These are phyloP conservation scores for Martes martes DNA, from an alignment of 2,113 vertebrate species.

Conservation along the genomic window DNA sequence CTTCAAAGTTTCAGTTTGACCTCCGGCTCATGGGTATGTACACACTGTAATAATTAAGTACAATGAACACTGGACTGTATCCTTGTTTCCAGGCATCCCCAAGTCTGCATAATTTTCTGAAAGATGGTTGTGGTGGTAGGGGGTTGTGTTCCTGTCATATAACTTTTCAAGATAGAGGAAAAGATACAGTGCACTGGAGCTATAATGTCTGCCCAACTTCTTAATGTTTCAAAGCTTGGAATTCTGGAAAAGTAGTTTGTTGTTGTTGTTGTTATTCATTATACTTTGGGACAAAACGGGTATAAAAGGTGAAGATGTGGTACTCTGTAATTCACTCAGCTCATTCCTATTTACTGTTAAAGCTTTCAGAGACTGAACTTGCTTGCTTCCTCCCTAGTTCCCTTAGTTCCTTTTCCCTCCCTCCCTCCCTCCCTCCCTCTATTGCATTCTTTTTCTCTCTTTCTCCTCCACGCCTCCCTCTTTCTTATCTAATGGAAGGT, in stretches of 20 bases:
- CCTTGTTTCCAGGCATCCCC: neutral
- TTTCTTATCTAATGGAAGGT: neutral
- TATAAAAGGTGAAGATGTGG: neutral
- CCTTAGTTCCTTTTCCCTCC: too few species aligned
- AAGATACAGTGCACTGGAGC: neutral
- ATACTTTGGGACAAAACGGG: neutral
- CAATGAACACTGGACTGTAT: neutral
- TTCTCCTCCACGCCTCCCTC: neutral
- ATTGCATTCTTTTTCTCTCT: too few species aligned
- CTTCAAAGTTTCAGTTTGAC: neutral
- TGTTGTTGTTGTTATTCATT: neutral
- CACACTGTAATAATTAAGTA: neutral
- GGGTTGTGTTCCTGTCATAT: neutral
- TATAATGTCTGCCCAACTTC: neutral
- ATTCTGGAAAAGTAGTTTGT: neutral
- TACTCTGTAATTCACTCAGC: neutral
- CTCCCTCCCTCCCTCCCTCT: fast-evolving
- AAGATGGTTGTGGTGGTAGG: fast-evolving
- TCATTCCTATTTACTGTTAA: fast-evolving
- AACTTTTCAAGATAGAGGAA: neutral
- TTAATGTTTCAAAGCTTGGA: neutral
- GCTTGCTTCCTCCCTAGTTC: neutral
- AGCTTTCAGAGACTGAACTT: neutral
- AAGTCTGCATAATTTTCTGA: neutral
- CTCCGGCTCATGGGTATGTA: neutral